Percentiles rank a stretch among this genome's conserved stretches.
phyloP scores from a whole-genome alignment of 2,113 vertebrate genomes.

The Crotalus viridis region DNA sequence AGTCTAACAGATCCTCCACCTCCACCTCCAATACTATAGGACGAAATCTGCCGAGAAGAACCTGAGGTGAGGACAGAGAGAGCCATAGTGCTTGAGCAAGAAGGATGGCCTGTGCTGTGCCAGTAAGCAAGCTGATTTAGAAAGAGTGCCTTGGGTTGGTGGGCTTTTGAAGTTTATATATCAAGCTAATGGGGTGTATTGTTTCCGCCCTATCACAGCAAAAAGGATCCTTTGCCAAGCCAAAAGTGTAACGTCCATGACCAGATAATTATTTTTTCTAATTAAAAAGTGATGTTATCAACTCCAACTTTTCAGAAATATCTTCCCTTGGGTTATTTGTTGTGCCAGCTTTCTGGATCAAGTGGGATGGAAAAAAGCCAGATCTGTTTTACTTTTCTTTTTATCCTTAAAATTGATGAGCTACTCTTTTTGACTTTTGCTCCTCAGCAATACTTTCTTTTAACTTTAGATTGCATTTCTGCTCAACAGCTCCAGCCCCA shows the following conservation, averaged over 20 bases:
- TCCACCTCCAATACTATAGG: conserved; percentile 28
- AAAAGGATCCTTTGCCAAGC: conserved; percentile 38
- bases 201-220: conserved; percentile 24
- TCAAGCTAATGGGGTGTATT: conserved; percentile 13
- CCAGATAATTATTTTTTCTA: conserved; percentile 45
- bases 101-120: neutral
- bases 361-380: conserved; percentile 30
- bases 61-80: conserved; percentile 36
- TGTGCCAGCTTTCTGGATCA: conserved; percentile 3
- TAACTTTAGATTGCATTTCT: conserved; percentile 6
- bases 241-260: conserved; percentile 50
- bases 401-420: conserved; percentile 27
- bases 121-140: conserved; percentile 4
- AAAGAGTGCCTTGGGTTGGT: neutral
- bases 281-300: conserved; percentile 27
- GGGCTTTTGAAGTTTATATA: conserved; percentile 54
- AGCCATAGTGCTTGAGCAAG: conserved; percentile 42
- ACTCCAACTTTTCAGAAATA: conserved; percentile 43
- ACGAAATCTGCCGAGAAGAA: conserved; percentile 42
- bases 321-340: conserved; percentile 44
- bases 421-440: neutral
- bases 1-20: conserved; percentile 41
- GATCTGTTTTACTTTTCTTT: conserved; percentile 7
- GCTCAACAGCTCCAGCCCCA: neutral
- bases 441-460: neutral